phyloP scores from a whole-genome alignment of 2,797 vertebrate genomes.

The Dendrocincla tyrannina region DNA sequence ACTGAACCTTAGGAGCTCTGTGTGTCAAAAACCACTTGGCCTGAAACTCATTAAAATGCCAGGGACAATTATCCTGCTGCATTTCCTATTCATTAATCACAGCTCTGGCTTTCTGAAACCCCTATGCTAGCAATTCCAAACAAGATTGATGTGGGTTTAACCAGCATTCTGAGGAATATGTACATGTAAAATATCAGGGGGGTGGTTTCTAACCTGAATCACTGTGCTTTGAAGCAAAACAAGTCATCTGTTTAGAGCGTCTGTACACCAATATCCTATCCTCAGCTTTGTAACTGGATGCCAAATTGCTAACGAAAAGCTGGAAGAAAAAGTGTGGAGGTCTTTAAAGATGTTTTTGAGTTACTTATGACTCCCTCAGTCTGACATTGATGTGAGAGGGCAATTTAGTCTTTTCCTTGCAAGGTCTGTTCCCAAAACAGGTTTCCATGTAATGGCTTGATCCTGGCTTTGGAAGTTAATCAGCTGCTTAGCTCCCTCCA shows the following conservation, averaged over 20 bases:
- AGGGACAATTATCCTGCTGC: slow-evolving; percentile 14
- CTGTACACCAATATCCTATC: not conserved
- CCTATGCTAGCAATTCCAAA: not conserved
- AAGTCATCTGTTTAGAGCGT: slow-evolving; percentile 9
- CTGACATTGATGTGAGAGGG: not conserved
- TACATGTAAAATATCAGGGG: not conserved
- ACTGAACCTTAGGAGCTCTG: slow-evolving; percentile 13
- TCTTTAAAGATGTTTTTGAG: not conserved
- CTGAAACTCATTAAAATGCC: slow-evolving; percentile 35
- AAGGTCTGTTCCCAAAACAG: not conserved
- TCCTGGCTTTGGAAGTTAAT: not conserved
- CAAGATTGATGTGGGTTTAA: slow-evolving; percentile 11
- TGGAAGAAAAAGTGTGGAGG: not conserved
- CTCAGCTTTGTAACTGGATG: not conserved
- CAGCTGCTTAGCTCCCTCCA: not conserved
- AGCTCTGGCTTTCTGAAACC: slow-evolving; percentile 11
- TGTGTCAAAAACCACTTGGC: not conserved
- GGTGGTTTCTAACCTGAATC: not conserved
- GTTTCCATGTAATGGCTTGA: not conserved
- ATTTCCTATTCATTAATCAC: slow-evolving; percentile 30
- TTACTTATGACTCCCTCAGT: not conserved
- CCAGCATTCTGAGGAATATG: not conserved
- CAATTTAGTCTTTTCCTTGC: slow-evolving; percentile 22
- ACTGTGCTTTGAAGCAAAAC: slow-evolving; percentile 9
- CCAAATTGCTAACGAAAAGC: slow-evolving; percentile 23